Evolutionary conservation across 2,888 invertebrate species (phyloP).

Genomic region (Drosophila conformis): DNA sequence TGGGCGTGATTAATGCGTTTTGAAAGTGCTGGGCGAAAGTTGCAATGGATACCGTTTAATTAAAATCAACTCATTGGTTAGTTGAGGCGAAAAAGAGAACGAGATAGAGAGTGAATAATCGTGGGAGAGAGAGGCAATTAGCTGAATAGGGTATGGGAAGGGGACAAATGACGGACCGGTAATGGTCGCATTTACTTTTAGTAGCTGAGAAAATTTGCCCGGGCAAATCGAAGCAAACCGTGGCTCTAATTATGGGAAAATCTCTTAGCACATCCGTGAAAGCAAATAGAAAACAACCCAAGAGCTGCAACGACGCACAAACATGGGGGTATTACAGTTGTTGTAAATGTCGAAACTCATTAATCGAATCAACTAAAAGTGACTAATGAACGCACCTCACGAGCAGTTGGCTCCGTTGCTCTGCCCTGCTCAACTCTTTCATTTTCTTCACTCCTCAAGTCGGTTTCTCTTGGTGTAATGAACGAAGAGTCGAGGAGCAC

Average conservation of each 20-base stretch:
- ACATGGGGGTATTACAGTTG: constrained; percentile 4
- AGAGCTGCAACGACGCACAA: constrained; percentile 10
- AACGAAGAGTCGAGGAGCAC: constrained; percentile 8
- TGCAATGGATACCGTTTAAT: constrained; percentile 62
- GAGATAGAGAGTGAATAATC: not conserved
- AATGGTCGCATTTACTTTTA: constrained; percentile 74
- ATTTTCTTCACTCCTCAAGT: not conserved
- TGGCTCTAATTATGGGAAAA: constrained; percentile 79
- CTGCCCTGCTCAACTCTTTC: not conserved
- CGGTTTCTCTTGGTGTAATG: not conserved
- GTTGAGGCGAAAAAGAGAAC: constrained; percentile 7
- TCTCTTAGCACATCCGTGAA: constrained; percentile 67
- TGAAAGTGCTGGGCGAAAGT: constrained; percentile 75
- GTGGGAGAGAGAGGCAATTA: not conserved
- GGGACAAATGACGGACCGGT: constrained; percentile 68
- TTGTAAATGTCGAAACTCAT: constrained; percentile 74
- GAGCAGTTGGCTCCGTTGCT: constrained; percentile 35
- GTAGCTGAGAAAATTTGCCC: constrained; percentile 75
- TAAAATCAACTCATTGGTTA: constrained; percentile 64
- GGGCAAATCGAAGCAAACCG: constrained; percentile 59
- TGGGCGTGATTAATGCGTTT: constrained; percentile 67
- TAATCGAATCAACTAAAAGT: constrained; percentile 79
- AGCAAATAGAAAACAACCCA: constrained; percentile 48
- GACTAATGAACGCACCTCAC: constrained; percentile 68
- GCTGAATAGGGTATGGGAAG: not conserved